Evolutionary conservation across 2,888 invertebrate species (phyloP).

Genomic region (Rhyacophila evoluta): DNA sequence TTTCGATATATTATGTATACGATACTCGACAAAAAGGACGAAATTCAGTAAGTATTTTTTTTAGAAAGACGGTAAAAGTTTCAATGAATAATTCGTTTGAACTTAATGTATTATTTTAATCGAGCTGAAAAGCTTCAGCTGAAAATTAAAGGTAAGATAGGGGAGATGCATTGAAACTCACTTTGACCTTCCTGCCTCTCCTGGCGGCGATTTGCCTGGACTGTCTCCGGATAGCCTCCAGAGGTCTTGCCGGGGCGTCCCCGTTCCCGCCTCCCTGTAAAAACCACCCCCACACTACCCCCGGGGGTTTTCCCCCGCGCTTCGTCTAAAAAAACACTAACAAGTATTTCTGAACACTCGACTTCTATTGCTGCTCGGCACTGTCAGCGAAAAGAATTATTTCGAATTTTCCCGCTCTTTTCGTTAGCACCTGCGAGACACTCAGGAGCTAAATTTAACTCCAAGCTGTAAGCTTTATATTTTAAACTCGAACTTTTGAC

Average conservation of each 20-base stretch:
- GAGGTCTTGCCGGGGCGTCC: slow-evolving; percentile 59
- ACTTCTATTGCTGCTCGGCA: neutral
- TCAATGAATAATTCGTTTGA: too few relatives aligned
- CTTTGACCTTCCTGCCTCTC: slow-evolving; percentile 85
- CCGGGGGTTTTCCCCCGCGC: slow-evolving; percentile 27
- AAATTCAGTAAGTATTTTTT: too few relatives aligned
- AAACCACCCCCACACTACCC: slow-evolving; percentile 47
- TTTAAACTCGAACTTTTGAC: neutral
- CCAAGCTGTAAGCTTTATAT: neutral
- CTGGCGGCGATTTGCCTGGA: slow-evolving; percentile 88
- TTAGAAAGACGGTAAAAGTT: too few relatives aligned
- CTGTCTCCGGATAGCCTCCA: slow-evolving; percentile 87
- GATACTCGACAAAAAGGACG: too few relatives aligned
- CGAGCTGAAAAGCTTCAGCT: too few relatives aligned
- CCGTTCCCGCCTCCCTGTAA: slow-evolving; percentile 42
- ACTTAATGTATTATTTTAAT: too few relatives aligned
- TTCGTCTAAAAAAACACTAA: slow-evolving; percentile 15
- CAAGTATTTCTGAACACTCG: slow-evolving; percentile 6
- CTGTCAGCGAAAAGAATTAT: neutral
- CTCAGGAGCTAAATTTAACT: neutral
- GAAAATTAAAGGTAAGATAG: too few relatives aligned
- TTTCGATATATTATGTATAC: too few relatives aligned
- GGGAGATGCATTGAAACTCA: slow-evolving; percentile 61
- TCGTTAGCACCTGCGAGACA: neutral
- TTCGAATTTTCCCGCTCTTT: neutral